Evolutionary conservation across 2,113 vertebrate species (phyloP), one percentile per base, ranked within the genome.

Genomic region (Mystacornis crossleyi): DNA sequence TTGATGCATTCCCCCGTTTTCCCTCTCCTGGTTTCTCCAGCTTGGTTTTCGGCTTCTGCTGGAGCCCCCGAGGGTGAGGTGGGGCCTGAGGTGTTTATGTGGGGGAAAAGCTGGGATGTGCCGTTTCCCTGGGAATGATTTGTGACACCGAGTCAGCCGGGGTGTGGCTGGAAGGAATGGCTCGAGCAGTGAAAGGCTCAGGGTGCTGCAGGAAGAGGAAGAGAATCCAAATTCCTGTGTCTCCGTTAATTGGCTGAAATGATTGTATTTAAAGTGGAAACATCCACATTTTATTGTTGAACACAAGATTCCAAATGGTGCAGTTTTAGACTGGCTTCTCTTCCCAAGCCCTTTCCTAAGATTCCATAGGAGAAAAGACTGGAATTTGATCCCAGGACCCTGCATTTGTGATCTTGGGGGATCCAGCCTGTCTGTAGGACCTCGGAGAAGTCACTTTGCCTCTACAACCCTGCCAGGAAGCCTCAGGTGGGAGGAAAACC

Each of bases 31-130:
- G 8, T 33, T 61, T 16, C 36, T 23, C 38, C 72, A n/a, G 38
- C 34, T 71, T 19, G 78, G 19, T 8, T 85, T 57, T 15, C 18
- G 83, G n/a, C 18, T 66, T 61, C 47, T 14, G 12, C 15, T 58
- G 80, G 40, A 40, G 42, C 40, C 4, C 36, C 53, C 12, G 4
- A 25, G 26, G 54, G n/a, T 4, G 5, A 36, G 43, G n/a, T n/a
- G n/a, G 10, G 57, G 42, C 12, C 25, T 34, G 80, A 45, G 25
- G n/a, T 34, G 4, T 4, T n/a, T 10, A 4, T 2, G 1, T 6
- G 31, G 10, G 36, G 20, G 31, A 5, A 9, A 24, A 58, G 25
- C 47, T 62, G 4, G 8, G 24, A 50, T 10, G 15, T 28, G 38
- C 13, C 33, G 3, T 21, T 77, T 55, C 36, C 2, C 28, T 61